Evolutionary conservation across 2,113 vertebrate genomes (phyloP).

Genomic region (Chunga burmeisteri): DNA sequence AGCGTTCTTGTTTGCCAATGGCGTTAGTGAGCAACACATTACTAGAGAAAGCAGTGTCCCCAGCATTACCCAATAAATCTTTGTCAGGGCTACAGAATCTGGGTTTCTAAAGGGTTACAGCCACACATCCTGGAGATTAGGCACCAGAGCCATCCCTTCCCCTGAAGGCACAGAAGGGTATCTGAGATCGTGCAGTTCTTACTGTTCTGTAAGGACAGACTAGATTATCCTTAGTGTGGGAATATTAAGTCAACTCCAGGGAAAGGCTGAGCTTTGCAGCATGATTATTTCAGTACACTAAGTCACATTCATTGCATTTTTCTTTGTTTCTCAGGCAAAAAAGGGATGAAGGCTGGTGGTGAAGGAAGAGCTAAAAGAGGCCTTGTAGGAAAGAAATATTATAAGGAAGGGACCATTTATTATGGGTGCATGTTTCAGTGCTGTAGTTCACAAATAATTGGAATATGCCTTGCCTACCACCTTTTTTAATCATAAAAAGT

Average conservation of each 20-base stretch:
- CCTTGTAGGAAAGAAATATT: neutral
- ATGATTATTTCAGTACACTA: neutral
- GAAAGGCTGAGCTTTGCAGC: neutral
- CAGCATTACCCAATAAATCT: neutral
- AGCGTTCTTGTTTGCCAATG: neutral
- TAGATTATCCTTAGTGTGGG: neutral
- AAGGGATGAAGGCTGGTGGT: neutral
- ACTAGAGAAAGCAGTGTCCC: neutral
- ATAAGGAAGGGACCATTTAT: neutral
- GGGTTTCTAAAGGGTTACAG: neutral
- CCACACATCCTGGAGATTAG: neutral
- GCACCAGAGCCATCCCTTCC: neutral
- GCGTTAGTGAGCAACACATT: accelerated
- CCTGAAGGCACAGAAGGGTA: neutral
- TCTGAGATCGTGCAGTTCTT: neutral
- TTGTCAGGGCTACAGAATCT: neutral
- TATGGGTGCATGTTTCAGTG: neutral
- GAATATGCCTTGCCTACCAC: neutral
- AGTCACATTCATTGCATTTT: neutral
- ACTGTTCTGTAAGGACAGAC: neutral
- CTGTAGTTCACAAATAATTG: neutral
- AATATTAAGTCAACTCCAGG: neutral
- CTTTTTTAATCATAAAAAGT: neutral
- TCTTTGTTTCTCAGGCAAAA: neutral
- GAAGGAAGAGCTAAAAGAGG: neutral